Evolutionary conservation across 2,113 vertebrate genomes (phyloP), one percentile per base, ranked within the genome.

Genomic region (Leucopsar rothschildi): DNA sequence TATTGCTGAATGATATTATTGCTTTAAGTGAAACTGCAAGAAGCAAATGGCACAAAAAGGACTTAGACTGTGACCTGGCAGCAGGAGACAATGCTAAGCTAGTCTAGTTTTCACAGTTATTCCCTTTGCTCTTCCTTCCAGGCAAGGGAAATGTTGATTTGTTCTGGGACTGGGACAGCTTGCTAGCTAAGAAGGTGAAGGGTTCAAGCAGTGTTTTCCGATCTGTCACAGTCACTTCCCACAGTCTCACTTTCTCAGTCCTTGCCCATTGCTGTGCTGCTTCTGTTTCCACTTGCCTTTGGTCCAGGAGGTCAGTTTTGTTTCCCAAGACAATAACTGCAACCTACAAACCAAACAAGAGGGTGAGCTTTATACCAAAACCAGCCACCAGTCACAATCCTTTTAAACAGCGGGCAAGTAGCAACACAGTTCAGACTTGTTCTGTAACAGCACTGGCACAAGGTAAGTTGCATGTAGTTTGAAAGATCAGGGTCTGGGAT

Each of bases 101-200:
- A 59, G 40, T 59, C 94, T 97, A 99, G 91, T 98, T 98, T 94
- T 99, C 99, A 3, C 98, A 98, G 88, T 98, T 98, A 35, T 98
- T 99, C 40, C 98, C 99, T 96, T 98, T 99, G 98, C 97, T 99
- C 83, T 99, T 99, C 97, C 99, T 98, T 40, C 99, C 99, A 7
- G 99, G 99, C 96, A 99, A 95, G 65, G 99, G 99, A 92, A 99
- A 99, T 35, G 99, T 91, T 1, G 99, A 98, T 95, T 99, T 99
- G 98, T 98, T 99, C 97, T 99, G 99, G 8, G 99, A 98, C 91
- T 99, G 99, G 15, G 98, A 99, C 71, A 99, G 99, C 93, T 98
- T 99, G 96, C 98, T 99, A 65, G 99, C 99, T 88, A 99, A 94
- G 53, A 98, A 97, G 15, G 98, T 99, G 96, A 99, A 99, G 6